Percentiles rank a stretch among this genome's conserved stretches.
Conservation (phyloP, 2,113 vertebrate species). For the Dipodomys merriami region DNA sequence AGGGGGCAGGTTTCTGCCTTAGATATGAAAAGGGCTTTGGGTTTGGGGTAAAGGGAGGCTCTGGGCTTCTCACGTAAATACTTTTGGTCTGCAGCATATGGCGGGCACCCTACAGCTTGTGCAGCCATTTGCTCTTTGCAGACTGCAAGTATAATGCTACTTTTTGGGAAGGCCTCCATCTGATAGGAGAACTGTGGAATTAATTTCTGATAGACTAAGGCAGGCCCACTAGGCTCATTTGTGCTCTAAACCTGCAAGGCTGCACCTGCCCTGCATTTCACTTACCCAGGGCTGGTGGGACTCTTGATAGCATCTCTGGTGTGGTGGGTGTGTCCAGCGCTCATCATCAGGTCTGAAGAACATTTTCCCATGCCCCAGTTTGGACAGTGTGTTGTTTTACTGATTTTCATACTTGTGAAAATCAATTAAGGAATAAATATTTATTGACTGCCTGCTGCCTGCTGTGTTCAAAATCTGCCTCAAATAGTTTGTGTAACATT, state of each 20-base stretch:
- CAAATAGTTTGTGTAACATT: conserved; percentile 20
- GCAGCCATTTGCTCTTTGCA: background rate
- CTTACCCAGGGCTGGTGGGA: background rate
- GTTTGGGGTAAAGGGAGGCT: background rate
- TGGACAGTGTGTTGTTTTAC: conserved; percentile 28
- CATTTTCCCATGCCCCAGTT: conserved; percentile 41
- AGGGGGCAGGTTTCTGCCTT: background rate
- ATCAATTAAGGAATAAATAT: conserved; percentile 58
- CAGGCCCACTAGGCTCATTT: background rate
- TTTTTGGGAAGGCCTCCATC: conserved; percentile 30
- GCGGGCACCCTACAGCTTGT: too few relatives aligned
- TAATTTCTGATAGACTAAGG: conserved; percentile 1
- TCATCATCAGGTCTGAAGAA: background rate
- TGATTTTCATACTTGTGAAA: conserved; percentile 47
- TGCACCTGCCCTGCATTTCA: background rate
- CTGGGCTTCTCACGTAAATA: background rate
- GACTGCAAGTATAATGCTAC: background rate
- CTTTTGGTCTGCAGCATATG: background rate
- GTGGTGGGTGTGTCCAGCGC: background rate
- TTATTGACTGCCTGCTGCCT: conserved; percentile 21
- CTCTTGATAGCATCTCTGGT: conserved; percentile 6
- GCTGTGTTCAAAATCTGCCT: conserved; percentile 44
- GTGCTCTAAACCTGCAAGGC: background rate
- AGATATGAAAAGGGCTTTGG: background rate
- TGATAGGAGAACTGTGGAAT: background rate